Conservation (phyloP, 2,113 vertebrate species). For the Prunella himalayana region DNA sequence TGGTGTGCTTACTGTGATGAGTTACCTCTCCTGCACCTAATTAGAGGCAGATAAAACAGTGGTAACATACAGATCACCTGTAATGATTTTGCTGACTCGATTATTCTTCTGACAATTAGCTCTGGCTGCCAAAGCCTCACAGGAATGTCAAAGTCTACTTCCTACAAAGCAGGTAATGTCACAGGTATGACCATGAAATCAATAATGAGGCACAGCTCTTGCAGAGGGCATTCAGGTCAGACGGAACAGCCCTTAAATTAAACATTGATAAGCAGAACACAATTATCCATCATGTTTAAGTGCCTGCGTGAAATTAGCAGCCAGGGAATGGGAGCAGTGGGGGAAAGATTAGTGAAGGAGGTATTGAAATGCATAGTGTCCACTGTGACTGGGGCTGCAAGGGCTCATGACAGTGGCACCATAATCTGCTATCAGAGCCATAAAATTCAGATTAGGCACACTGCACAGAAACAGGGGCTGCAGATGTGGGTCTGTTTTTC, state of each 20-base stretch:
- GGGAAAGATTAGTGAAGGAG: conserved; percentile 57
- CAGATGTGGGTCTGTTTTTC: neutral
- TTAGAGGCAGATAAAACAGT: conserved; percentile 75
- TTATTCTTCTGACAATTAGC: conserved; percentile 76
- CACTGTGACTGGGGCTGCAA: conserved; percentile 32
- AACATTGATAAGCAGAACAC: conserved; percentile 70
- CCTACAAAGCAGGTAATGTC: conserved; percentile 73
- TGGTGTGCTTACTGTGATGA: conserved; percentile 32
- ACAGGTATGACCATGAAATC: conserved; percentile 78
- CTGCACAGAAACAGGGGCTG: neutral
- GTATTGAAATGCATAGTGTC: conserved; percentile 25
- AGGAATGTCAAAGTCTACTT: conserved; percentile 73
- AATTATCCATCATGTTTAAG: conserved; percentile 68
- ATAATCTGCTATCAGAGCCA: conserved; percentile 35
- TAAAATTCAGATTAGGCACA: conserved; percentile 62
- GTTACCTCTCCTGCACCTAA: conserved; percentile 67
- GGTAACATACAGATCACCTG: conserved; percentile 73
- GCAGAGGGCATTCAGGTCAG: conserved; percentile 76
- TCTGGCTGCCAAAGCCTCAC: conserved; percentile 66
- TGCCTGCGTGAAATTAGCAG: conserved; percentile 69
- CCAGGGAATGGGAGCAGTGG: conserved; percentile 48
- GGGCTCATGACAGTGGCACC: neutral
- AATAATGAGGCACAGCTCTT: conserved; percentile 73
- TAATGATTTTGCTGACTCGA: conserved; percentile 77
- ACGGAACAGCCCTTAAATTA: conserved; percentile 70